These are phyloP conservation scores for Torymus auratus DNA, from an alignment of 2,888 invertebrate genomes.

Conservation along the genomic window DNA sequence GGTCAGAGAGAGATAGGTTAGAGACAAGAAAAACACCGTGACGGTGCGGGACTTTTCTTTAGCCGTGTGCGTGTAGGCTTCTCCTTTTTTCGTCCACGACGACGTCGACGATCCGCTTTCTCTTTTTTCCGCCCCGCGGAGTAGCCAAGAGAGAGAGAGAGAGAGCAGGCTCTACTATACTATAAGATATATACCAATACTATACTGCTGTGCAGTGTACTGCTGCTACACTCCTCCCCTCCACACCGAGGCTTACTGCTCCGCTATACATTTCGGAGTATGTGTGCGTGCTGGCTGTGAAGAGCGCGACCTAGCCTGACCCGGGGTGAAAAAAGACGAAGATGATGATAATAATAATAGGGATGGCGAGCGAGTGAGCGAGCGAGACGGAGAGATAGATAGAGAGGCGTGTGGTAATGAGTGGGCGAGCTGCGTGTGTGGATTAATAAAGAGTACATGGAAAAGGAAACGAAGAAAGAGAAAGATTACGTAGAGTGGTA, in stretches of 20 bases:
- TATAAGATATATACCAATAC: no score
- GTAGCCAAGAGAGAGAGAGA: no score
- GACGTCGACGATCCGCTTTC: not conserved
- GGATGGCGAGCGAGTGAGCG: not conserved
- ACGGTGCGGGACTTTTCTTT: no score
- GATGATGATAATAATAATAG: not conserved
- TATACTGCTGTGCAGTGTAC: no score
- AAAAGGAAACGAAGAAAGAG: not conserved
- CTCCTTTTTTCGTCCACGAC: constrained; percentile 2
- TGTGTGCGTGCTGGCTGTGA: no score
- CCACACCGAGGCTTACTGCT: no score
- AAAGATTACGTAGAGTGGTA: constrained; percentile 5
- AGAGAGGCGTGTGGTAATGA: not conserved
- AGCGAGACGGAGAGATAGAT: not conserved
- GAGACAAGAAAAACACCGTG: no score
- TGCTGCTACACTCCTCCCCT: no score
- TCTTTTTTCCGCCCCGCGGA: constrained; percentile 17
- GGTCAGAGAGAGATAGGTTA: no score
- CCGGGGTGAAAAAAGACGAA: constrained; percentile 23
- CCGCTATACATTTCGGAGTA: no score
- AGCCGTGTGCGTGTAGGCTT: not conserved
- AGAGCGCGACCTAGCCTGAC: constrained; percentile 19
- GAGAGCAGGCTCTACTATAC: no score
- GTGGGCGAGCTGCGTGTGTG: not conserved
- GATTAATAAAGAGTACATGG: not conserved